Evolutionary conservation across 2,888 invertebrate genomes (phyloP).

Genomic region (Sipha maydis): DNA sequence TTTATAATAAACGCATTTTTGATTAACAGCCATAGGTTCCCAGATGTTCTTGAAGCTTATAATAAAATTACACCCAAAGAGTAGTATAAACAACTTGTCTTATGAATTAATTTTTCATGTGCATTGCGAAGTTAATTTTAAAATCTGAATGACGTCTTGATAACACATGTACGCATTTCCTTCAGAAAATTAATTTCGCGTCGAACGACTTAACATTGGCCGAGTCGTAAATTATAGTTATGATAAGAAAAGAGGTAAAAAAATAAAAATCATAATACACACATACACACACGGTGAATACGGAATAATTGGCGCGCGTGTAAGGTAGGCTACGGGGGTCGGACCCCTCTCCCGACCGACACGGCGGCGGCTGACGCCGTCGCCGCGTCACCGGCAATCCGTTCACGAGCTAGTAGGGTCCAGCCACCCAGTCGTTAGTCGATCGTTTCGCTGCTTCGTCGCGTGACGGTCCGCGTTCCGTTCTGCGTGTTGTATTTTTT

Average conservation of each 20-base stretch:
- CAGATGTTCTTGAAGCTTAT: too few species aligned
- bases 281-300: neutral
- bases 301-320: constrained; percentile 44
- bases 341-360: constrained; percentile 19
- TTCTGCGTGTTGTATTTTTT: neutral
- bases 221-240: neutral
- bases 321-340: constrained; percentile 10
- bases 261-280: neutral
- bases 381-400: constrained; percentile 54
- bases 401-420: constrained; percentile 53
- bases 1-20: too few species aligned
- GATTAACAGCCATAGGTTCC: too few species aligned
- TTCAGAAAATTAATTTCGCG: neutral
- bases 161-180: neutral
- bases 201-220: neutral
- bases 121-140: too few species aligned
- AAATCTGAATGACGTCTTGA: too few species aligned
- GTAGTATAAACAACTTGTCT: too few species aligned
- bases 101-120: too few species aligned
- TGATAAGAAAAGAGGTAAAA: neutral
- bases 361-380: neutral
- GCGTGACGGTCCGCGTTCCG: neutral
- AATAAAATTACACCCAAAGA: too few species aligned
- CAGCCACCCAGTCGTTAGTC: constrained; percentile 51
- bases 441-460: constrained; percentile 28